phyloP scores from a whole-genome alignment of 2,888 invertebrate species.

The Sussaba pulchella region DNA sequence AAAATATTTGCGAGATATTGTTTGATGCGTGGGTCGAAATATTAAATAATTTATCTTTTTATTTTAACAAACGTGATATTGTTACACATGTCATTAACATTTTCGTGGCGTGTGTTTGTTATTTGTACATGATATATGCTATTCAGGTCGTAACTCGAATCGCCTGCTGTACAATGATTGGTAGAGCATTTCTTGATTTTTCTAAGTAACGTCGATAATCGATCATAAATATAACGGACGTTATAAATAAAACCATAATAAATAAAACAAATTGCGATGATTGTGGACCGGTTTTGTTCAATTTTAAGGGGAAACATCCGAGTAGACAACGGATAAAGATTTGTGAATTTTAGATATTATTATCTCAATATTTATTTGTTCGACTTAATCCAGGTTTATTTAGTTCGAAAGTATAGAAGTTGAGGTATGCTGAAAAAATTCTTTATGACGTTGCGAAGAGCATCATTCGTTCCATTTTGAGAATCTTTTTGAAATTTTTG shows the following conservation, averaged over 20 bases:
- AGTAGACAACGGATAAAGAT: too few species aligned
- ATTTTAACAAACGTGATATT: conserved; percentile 37
- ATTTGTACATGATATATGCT: conserved; percentile 29
- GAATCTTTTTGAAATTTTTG: too few species aligned
- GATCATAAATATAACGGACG: not conserved
- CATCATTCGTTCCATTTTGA: too few species aligned
- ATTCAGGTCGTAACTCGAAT: conserved; percentile 22
- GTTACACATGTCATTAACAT: conserved; percentile 8
- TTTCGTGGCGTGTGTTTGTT: conserved; percentile 12
- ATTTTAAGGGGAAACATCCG: too few species aligned
- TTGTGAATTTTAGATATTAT: too few species aligned
- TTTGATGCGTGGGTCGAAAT: not conserved
- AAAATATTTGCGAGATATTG: not conserved
- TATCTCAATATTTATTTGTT: too few species aligned
- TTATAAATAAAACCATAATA: not conserved
- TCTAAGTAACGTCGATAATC: conserved; percentile 18
- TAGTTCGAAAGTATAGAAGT: too few species aligned
- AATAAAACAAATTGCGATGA: conserved; percentile 7
- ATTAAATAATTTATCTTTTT: conserved; percentile 48
- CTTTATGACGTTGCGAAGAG: too few species aligned
- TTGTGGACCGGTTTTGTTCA: not conserved
- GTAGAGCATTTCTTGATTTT: conserved; percentile 31
- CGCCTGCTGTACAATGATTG: conserved; percentile 8
- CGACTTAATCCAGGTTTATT: too few species aligned
- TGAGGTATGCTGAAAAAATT: too few species aligned